A percentile compares a stretch with the other conserved stretches of the same genome.
Conservation (phyloP, 92 coral and sea anemone species). For the Palythoa grandiflora region DNA sequence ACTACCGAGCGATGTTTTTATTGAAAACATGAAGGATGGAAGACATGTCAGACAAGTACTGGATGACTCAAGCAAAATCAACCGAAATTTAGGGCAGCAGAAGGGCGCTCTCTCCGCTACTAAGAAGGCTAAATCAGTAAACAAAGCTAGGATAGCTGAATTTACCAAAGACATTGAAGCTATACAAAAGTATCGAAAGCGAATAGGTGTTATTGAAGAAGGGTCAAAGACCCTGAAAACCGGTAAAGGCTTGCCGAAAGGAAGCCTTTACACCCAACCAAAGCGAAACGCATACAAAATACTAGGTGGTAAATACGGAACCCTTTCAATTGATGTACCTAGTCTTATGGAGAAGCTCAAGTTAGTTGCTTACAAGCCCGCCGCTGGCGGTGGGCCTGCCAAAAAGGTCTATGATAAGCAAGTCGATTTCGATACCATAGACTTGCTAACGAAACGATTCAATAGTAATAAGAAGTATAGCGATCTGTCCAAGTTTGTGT, state of each 20-base stretch:
- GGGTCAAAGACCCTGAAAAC: too few species aligned
- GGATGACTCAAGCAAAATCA: background rate
- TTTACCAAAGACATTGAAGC: background rate
- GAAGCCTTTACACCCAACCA: background rate
- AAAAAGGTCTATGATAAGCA: conserved; percentile 44
- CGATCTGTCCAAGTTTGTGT: background rate
- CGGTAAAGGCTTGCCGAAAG: too few species aligned
- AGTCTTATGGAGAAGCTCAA: background rate
- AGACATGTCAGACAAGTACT: background rate
- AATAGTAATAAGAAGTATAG: background rate
- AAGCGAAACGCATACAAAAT: background rate
- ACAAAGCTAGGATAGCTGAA: background rate
- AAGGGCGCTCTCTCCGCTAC: background rate
- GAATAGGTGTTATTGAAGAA: background rate
- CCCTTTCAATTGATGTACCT: background rate
- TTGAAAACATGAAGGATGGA: background rate
- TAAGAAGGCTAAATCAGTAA: background rate
- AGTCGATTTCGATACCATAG: conserved; percentile 16
- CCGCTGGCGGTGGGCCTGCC: too few species aligned
- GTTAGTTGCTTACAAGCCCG: conserved; percentile 18
- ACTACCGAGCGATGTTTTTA: conserved; percentile 1
- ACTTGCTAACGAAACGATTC: conserved; percentile 1
- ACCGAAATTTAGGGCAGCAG: background rate
- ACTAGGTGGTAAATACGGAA: background rate
- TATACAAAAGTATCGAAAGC: background rate